phyloP scores from a whole-genome alignment of 2,797 vertebrate species.

The Octomys mimax region DNA sequence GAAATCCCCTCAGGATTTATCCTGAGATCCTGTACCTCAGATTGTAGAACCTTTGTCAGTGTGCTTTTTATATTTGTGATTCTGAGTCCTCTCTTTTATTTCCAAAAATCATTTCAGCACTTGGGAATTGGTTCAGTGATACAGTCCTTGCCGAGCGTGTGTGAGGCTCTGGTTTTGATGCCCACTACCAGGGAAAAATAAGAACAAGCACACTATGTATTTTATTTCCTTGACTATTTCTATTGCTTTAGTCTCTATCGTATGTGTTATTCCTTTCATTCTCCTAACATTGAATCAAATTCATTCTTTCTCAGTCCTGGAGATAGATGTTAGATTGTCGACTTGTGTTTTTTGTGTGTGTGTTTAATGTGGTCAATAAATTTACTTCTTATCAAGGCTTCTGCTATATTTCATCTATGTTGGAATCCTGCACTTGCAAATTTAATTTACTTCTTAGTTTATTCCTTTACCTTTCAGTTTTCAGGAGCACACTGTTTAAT shows the following conservation, averaged over 20 bases:
- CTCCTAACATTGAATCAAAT: background rate
- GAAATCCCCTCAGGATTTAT: no score
- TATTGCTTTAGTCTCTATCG: background rate
- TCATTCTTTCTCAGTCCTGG: background rate
- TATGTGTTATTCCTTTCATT: background rate
- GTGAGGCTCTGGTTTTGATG: background rate
- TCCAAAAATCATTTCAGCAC: background rate
- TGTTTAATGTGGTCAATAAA: background rate
- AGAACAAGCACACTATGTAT: background rate
- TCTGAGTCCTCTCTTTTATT: background rate
- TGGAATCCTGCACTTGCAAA: background rate
- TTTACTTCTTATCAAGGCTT: background rate
- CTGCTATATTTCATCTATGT: background rate
- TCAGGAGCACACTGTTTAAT: background rate
- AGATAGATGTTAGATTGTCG: background rate
- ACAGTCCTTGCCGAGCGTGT: background rate
- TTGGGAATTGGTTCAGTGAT: background rate
- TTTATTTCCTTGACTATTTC: background rate
- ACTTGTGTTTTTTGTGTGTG: no score
- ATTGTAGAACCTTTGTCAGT: no score
- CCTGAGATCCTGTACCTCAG: no score
- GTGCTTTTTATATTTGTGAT: background rate
- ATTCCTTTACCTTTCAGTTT: background rate
- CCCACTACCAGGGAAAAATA: background rate
- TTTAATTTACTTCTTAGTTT: background rate